These are phyloP conservation scores for Dendrocincla tyrannina DNA, from an alignment of 2,797 vertebrate genomes.

Conservation along the genomic window DNA sequence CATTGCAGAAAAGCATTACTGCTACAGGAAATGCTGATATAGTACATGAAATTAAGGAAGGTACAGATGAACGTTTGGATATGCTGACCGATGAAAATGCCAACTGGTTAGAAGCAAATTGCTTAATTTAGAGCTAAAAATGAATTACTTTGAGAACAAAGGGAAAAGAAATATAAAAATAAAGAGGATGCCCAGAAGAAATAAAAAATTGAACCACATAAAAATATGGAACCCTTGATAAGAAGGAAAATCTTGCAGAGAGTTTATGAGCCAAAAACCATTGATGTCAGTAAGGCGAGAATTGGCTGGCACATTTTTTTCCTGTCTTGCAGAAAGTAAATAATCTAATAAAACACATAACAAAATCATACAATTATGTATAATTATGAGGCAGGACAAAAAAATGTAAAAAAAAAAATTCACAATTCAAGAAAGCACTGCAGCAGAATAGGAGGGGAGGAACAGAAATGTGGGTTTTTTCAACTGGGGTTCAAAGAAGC, in stretches of 20 bases:
- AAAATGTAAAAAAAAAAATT: not conserved
- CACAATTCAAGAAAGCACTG: not conserved
- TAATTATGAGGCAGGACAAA: not conserved
- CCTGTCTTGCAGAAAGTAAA: not conserved
- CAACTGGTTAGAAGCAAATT: conserved; percentile 24
- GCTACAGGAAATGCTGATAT: conserved; percentile 20
- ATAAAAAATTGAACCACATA: not conserved
- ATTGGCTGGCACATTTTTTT: not conserved
- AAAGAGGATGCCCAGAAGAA: conserved; percentile 23
- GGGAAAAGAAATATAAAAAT: conserved; percentile 27
- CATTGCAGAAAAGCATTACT: conserved; percentile 3
- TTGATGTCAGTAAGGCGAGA: not conserved
- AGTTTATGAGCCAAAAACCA: not conserved
- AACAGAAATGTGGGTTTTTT: not conserved
- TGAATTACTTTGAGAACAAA: conserved; percentile 8
- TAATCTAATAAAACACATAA: not conserved
- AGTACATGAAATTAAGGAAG: conserved; percentile 38
- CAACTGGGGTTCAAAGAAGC: rapidly evolving
- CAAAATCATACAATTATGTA: not conserved
- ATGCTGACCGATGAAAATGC: conserved; percentile 39
- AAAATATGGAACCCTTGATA: conserved; percentile 21
- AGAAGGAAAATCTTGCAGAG: not conserved
- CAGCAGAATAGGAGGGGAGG: not conserved
- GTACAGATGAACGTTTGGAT: conserved; percentile 45
- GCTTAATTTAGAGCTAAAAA: conserved; percentile 39